Conservation (phyloP, 2,113 vertebrate species). For the Rissa tridactyla region DNA sequence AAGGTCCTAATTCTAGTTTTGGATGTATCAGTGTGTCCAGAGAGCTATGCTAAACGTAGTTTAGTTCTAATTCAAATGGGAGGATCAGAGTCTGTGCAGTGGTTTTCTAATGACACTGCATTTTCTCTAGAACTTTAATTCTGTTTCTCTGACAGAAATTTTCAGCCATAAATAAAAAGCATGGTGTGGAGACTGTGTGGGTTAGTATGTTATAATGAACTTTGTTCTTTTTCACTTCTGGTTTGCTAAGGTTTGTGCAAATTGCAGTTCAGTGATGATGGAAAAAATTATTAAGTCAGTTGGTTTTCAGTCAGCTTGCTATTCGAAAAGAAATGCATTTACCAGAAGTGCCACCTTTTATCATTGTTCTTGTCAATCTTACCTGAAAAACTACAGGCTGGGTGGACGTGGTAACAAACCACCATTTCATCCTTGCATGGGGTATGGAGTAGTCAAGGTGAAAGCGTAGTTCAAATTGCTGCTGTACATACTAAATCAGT, state of each 20-base stretch:
- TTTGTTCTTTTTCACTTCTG: not conserved
- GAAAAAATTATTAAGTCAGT: not conserved
- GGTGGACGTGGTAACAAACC: not conserved
- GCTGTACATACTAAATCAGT: not conserved
- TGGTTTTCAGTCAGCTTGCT: not conserved
- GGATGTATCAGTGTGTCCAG: not conserved
- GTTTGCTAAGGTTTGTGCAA: not conserved
- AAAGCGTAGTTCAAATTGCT: not conserved
- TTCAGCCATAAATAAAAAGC: not conserved
- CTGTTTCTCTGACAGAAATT: not conserved
- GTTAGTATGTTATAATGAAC: not conserved
- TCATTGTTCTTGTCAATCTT: not conserved
- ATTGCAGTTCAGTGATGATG: not conserved
- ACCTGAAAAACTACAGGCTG: not conserved
- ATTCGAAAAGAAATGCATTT: not conserved
- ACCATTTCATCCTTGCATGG: not conserved
- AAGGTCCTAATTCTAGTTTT: not conserved
- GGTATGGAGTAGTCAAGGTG: not conserved
- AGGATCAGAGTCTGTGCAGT: not conserved
- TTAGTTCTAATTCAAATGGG: not conserved
- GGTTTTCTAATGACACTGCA: not conserved
- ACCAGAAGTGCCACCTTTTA: not conserved
- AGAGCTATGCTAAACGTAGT: not conserved
- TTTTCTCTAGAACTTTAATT: constrained; percentile 12
- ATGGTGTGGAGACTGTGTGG: not conserved